Base-by-base conservation (phyloP, 2,888 invertebrate species). In the Callyntrura guangdongensis region DNA sequence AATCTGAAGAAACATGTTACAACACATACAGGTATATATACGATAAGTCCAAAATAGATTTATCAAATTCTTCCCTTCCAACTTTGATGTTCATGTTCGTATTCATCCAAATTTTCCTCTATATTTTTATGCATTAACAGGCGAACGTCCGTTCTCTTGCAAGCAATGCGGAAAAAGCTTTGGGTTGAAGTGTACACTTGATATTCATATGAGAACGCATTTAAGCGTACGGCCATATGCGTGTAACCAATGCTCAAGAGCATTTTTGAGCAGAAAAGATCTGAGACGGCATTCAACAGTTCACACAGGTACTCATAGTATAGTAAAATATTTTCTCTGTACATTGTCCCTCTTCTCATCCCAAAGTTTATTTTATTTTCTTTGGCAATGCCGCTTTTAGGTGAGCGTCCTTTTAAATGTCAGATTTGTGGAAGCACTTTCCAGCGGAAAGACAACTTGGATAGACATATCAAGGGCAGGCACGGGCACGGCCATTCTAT, bases 391-490 rank as follows among this genome's bases (percentile, higher is more conserved):
- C 3, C 6, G 6, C 36, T 95, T 95, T 82, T 94, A 97, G 97
- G 96, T 94, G 95, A 96, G 4, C 96, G 97, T 94, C 96, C 96
- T 3, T 98, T 96, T 94, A 96, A 96, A 22, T 98, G 98, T 94
- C 96, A 96, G 92, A 95, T 97, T 36, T 98, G 98, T 95, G 96
- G 96, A 9, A 96, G 96, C 8, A 96, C 96, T 61, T 97, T 97
- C 94, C 95, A 97, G 72, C 95, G 98, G 90, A 97, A 97, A 94
- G 98, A 98, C 94, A 98, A 98, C 94, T 95, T 98, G 91, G 96
- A 93, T 74, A 72, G 93, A 4, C 94, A 94, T 67, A 93, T 93
- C 9, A 93, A 93, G 61, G 93, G 93, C 64, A 93, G 92, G 49
- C 94, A 94, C 84, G 93, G n/a, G n/a, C n/a, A n/a, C n/a, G n/a